Conservation (phyloP, 1,140 invertebrate genomes). For the Druon quercuslanigerum region DNA sequence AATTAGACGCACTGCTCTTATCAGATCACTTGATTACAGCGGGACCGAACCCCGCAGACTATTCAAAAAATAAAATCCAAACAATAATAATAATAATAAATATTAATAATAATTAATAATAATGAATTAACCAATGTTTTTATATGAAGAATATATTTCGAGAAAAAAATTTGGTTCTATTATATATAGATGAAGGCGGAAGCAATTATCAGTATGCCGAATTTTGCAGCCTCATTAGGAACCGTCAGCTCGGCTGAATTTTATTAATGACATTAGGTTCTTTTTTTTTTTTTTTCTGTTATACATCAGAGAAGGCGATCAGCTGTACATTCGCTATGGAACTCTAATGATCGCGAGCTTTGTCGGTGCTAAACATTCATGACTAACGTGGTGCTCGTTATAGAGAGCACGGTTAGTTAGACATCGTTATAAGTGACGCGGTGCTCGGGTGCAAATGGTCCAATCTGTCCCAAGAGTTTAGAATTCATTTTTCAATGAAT, state of each 20-base stretch:
- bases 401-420: slow-evolving; percentile 25
- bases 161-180: too few species aligned
- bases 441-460: background rate
- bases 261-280: slow-evolving; percentile 10
- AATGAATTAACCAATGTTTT: too few species aligned
- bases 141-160: too few species aligned
- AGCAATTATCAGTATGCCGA: too few species aligned
- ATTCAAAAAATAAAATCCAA: too few species aligned
- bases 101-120: too few species aligned
- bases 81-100: too few species aligned
- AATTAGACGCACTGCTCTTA: too few species aligned
- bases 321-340: background rate
- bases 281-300: background rate
- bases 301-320: slow-evolving; percentile 1
- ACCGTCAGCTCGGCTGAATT: background rate
- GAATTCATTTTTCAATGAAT: background rate
- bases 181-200: too few species aligned
- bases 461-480: background rate
- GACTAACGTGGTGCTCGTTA: slow-evolving; percentile 27
- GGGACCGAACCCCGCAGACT: too few species aligned
- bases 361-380: slow-evolving; percentile 17
- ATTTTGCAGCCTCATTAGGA: too few species aligned
- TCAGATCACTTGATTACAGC: too few species aligned
- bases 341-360: slow-evolving; percentile 20
- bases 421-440: slow-evolving; percentile 7